phyloP scores from a whole-genome alignment of 2,888 invertebrate species.

The Heteromurus nitidus region DNA sequence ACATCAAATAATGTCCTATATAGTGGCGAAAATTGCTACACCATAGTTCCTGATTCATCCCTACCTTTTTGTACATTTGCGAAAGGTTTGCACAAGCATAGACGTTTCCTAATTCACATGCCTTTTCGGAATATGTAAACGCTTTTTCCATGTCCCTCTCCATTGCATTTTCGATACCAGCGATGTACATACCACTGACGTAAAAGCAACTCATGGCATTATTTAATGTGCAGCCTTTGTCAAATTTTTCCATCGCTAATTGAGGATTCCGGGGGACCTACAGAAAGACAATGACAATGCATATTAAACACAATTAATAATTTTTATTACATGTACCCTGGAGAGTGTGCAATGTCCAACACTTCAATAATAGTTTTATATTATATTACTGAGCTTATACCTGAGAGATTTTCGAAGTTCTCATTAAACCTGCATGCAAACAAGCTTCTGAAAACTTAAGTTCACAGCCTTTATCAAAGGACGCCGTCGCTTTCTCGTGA shows the following conservation, averaged over 20 bases:
- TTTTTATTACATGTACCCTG: neutral
- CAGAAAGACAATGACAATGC: neutral
- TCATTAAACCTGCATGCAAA: conserved; percentile 84
- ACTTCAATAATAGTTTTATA: no score
- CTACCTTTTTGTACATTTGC: conserved; percentile 84
- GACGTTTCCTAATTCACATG: conserved; percentile 89
- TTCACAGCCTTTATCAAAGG: conserved; percentile 88
- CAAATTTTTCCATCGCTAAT: conserved; percentile 78
- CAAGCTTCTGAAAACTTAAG: conserved; percentile 84
- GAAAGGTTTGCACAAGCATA: conserved; percentile 93
- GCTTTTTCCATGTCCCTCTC: conserved; percentile 84
- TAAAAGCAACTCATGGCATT: conserved; percentile 87
- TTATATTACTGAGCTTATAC: no score
- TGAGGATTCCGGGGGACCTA: conserved; percentile 70
- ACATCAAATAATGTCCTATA: neutral
- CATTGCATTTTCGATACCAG: conserved; percentile 81
- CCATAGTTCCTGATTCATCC: no score
- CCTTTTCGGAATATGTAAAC: conserved; percentile 84
- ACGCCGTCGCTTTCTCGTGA: conserved; percentile 81
- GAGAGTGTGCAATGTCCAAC: neutral
- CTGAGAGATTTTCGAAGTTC: conserved; percentile 76
- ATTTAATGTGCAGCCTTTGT: conserved; percentile 78
- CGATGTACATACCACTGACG: conserved; percentile 86
- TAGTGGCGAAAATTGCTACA: conserved; percentile 27
- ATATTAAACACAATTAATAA: neutral